These are phyloP conservation scores for Sphecodes monilicornis DNA, from an alignment of 2,888 invertebrate genomes.

Conservation along the genomic window DNA sequence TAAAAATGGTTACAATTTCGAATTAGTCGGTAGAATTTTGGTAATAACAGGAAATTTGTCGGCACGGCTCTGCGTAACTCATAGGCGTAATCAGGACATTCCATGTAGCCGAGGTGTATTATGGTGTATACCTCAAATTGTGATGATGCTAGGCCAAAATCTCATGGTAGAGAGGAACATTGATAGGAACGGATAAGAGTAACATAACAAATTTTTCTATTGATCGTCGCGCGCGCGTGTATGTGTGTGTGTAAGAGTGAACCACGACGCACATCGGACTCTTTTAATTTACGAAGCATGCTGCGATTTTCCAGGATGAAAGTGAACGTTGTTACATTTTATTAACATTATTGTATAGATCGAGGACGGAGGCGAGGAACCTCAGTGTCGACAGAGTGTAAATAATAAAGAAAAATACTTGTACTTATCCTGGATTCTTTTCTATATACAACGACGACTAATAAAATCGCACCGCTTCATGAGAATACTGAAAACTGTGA, in stretches of 20 bases:
- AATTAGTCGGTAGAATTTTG: not conserved
- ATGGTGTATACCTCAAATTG: constrained; percentile 42
- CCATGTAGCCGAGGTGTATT: constrained; percentile 41
- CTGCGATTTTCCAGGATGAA: constrained; percentile 36
- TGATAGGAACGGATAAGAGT: constrained; percentile 21
- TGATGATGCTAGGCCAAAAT: constrained; percentile 59
- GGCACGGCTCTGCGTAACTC: not conserved
- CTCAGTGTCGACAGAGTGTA: constrained; percentile 55
- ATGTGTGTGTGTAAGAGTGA: not conserved
- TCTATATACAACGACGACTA: not conserved
- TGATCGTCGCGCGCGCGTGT: not conserved
- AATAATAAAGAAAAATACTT: constrained; percentile 71
- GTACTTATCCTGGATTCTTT: constrained; percentile 12
- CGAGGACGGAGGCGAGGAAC: constrained; percentile 24
- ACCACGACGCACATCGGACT: constrained; percentile 8
- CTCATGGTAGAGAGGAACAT: constrained; percentile 18
- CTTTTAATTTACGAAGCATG: constrained; percentile 17
- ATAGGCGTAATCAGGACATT: constrained; percentile 56
- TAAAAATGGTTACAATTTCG: not conserved
- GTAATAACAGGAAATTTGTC: not conserved
- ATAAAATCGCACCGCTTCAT: not conserved
- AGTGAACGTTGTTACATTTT: constrained; percentile 63
- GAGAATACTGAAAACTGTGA: not conserved
- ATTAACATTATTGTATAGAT: constrained; percentile 57
- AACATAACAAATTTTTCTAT: constrained; percentile 39